phyloP scores from a whole-genome alignment of 2,113 vertebrate genomes.

The Labeo catla region DNA sequence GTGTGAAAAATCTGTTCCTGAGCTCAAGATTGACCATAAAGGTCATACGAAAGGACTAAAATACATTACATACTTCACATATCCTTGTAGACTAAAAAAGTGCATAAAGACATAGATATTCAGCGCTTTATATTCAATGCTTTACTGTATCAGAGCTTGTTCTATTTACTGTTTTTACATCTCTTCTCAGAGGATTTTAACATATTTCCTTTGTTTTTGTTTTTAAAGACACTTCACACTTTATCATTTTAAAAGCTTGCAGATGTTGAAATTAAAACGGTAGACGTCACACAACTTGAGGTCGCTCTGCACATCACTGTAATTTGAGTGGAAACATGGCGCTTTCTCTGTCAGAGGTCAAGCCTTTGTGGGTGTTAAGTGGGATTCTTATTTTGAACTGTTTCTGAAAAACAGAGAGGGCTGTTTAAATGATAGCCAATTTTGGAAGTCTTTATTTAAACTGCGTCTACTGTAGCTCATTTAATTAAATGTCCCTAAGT shows the following conservation, averaged over 20 bases:
- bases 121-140: background rate
- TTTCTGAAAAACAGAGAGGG: slow-evolving; percentile 35
- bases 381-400: slow-evolving; percentile 41
- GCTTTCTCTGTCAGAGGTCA: slow-evolving; percentile 48
- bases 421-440: slow-evolving; percentile 39
- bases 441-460: slow-evolving; percentile 52
- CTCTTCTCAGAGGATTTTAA: slow-evolving; percentile 4
- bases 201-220: background rate
- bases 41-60: slow-evolving; percentile 20
- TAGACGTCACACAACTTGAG: slow-evolving; percentile 30
- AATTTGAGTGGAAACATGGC: slow-evolving; percentile 36
- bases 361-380: slow-evolving; percentile 46
- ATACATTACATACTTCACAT: slow-evolving; percentile 2
- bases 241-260: background rate
- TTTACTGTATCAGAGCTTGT: slow-evolving; percentile 15
- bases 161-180: slow-evolving; percentile 25
- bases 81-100: slow-evolving; percentile 32
- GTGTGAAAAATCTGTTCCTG: background rate
- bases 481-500: slow-evolving; percentile 41
- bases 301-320: slow-evolving; percentile 46
- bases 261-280: slow-evolving; percentile 26
- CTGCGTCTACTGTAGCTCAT: slow-evolving; percentile 70
- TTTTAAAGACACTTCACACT: background rate
- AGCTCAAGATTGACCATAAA: slow-evolving; percentile 5
- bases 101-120: slow-evolving; percentile 34